Evolutionary conservation across 2,113 vertebrate genomes (phyloP).

Genomic region (Prionailurus viverrinus): DNA sequence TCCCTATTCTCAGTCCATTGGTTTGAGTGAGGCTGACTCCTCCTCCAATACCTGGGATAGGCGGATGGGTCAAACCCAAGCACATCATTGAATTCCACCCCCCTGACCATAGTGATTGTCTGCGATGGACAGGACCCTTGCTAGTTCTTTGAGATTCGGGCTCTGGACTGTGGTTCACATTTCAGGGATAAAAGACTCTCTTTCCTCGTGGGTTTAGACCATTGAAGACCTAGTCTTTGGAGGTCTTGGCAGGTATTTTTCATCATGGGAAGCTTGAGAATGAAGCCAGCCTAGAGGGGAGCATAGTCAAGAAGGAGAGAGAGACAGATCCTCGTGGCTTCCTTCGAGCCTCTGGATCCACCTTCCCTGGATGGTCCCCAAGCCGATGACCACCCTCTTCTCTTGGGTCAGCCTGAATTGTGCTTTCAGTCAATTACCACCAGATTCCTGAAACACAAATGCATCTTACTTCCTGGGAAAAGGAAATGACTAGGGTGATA

Average conservation of each 20-base stretch:
- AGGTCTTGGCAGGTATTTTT: background rate
- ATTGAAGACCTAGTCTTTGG: background rate
- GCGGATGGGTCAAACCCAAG: background rate
- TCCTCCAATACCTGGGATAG: background rate
- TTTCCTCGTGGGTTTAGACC: background rate
- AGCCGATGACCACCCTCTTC: rapidly evolving
- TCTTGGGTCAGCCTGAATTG: rapidly evolving
- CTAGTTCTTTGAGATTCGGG: background rate
- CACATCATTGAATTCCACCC: rapidly evolving
- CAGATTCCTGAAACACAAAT: background rate
- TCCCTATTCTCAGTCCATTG: background rate
- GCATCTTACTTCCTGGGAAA: background rate
- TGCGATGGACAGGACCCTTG: background rate
- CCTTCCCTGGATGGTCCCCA: background rate
- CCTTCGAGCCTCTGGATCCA: background rate
- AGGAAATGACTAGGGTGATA: background rate
- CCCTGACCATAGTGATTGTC: background rate
- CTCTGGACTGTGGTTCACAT: background rate
- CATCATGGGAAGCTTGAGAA: too few relatives aligned
- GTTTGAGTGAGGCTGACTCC: background rate
- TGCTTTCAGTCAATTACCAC: background rate
- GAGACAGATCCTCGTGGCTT: rapidly evolving
- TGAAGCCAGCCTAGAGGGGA: background rate
- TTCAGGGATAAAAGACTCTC: background rate
- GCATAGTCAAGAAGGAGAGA: background rate